A percentile compares a stretch with the other conserved stretches of the same genome.
Conservation (phyloP, 35 echinoderm and acorn worm species). For the Hemicentrotus pulcherrimus region DNA sequence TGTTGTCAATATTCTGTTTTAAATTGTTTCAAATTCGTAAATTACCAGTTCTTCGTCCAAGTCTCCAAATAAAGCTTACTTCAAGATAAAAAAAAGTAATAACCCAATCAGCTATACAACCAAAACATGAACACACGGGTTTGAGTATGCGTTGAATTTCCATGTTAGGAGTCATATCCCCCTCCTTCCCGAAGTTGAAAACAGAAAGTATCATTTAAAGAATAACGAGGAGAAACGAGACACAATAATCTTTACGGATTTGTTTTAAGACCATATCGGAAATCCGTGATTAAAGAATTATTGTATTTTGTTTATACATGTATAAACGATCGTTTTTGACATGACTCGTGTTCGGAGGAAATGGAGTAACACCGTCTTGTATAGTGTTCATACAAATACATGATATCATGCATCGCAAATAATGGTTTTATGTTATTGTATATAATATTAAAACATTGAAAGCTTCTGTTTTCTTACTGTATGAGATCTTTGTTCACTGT, state of each 20-base stretch:
- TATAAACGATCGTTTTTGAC: too few species aligned
- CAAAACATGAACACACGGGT: too few species aligned
- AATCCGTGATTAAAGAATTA: not conserved
- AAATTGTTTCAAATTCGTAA: too few species aligned
- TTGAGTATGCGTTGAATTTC: too few species aligned
- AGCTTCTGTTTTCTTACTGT: not conserved
- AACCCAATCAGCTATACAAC: too few species aligned
- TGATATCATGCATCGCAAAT: not conserved
- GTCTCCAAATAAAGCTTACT: too few species aligned
- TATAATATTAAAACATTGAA: not conserved
- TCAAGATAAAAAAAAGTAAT: too few species aligned
- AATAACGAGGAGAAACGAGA: not conserved
- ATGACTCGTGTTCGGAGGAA: not conserved
- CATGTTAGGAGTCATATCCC: not conserved
- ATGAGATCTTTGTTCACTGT: not conserved
- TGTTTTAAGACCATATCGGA: not conserved
- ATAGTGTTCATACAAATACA: too few species aligned
- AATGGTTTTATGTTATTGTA: not conserved
- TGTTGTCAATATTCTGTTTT: too few species aligned
- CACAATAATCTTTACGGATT: too few species aligned
- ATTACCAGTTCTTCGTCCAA: too few species aligned
- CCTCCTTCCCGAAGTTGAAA: not conserved
- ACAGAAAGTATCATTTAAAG: not conserved
- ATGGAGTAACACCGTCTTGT: not conserved
- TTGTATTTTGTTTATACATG: not conserved